These are phyloP conservation scores for Patagioenas fasciata DNA, from an alignment of 2,113 vertebrate species.

Conservation along the genomic window DNA sequence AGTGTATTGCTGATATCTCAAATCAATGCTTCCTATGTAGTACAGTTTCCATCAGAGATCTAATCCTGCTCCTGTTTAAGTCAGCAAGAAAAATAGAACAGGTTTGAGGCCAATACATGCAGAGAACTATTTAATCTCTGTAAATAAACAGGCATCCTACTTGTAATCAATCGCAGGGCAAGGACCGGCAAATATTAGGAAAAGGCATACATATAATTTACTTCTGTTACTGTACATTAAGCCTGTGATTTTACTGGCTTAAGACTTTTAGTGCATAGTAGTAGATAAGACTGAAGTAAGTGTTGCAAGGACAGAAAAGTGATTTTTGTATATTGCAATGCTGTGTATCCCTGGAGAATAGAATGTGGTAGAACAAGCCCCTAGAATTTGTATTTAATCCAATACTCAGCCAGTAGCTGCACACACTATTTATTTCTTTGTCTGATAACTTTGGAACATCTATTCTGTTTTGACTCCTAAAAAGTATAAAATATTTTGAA, in stretches of 20 bases:
- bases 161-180: background rate
- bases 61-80: constrained; percentile 2
- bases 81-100: background rate
- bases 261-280: background rate
- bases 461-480: background rate
- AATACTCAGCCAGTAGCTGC: background rate
- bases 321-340: background rate
- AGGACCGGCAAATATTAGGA: background rate
- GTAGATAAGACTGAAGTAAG: background rate
- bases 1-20: background rate
- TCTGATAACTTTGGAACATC: background rate
- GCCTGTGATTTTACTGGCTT: background rate
- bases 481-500: background rate
- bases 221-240: background rate
- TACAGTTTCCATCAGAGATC: background rate
- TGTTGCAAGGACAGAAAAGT: background rate
- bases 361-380: background rate
- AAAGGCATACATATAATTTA: background rate
- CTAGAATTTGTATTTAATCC: background rate
- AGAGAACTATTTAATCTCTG: background rate
- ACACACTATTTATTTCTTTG: background rate
- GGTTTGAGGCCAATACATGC: background rate
- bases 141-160: background rate
- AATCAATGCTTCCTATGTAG: background rate
- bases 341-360: background rate